Evolutionary conservation across 2,797 vertebrate genomes (phyloP), one percentile per base, ranked within the genome.

Genomic region (Spizella passerina): DNA sequence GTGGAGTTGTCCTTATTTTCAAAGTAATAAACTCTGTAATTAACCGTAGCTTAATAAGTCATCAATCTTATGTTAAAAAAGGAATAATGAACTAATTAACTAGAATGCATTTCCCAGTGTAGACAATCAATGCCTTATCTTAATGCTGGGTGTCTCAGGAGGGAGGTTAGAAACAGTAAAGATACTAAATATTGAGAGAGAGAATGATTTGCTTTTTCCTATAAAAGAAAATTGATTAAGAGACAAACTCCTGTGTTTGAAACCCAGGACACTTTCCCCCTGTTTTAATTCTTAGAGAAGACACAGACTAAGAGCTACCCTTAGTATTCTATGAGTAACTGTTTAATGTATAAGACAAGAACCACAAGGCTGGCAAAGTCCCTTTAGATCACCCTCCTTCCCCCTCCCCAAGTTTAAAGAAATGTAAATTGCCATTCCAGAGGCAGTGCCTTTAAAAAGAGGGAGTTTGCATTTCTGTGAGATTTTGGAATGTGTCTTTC

Each of bases 81-180:
- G 80, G 96, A 96, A 88, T 88, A 95, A 96, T 93, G 94, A 96
- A 93, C 96, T 96, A 96, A 97, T 97, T 97, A 97, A 39, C 56
- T 81, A 7, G 66, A 88, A 96, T 90, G 63, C 77, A 81, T 93
- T 90, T 97, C 93, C 93, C 93, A 79, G 70, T 83, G 73, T 68
- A 96, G 93, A 90, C 94, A 95, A 98, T 98, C 98, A 93, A 96
- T 98, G 95, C 93, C 96, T 98, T 98, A 97, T 98, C 98, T 97
- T 93, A 86, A 72, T 91, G 82, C 27, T 11, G 87, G 80, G 55
- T 88, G 52, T 73, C 83, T 95, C 93, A 95, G 88, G 68, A 96
- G 52, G 81, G 75, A 96, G 69, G 90, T 18, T 95, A 88, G 92
- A 97, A 97, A 93, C 81, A 95, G 97, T 96, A 97, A 97, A 96